These are phyloP conservation scores for Tachuris rubrigastra DNA, from an alignment of 2,113 vertebrate species.

Conservation along the genomic window DNA sequence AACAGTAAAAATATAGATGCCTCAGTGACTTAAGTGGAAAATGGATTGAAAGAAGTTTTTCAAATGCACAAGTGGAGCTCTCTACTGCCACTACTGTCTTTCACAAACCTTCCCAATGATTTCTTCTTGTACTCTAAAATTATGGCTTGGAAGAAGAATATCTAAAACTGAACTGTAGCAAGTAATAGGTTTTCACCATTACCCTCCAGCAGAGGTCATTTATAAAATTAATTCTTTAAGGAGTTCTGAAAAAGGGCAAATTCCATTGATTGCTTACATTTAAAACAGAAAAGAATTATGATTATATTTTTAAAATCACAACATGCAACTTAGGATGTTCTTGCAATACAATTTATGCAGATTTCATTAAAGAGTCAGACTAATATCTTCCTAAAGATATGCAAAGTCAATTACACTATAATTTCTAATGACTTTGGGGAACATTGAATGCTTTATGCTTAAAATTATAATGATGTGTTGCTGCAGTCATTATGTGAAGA, in stretches of 20 bases:
- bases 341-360: not conserved
- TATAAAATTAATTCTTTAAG: not conserved
- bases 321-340: not conserved
- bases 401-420: not conserved
- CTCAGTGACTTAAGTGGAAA: not conserved
- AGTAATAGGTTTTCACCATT: not conserved
- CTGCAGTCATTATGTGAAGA: not conserved
- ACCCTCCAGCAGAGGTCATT: not conserved
- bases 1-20: not conserved
- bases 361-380: not conserved
- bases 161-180: not conserved
- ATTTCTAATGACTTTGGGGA: constrained; percentile 33
- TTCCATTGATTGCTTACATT: not conserved
- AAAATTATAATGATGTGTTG: not conserved
- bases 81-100: not conserved
- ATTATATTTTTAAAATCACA: not conserved
- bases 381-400: constrained; percentile 14
- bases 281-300: not conserved
- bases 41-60: not conserved
- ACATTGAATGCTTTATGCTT: not conserved
- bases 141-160: not conserved
- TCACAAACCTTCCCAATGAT: not conserved
- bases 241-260: not conserved
- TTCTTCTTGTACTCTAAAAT: not conserved
- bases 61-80: not conserved